Evolutionary conservation across 2,797 vertebrate species (phyloP).

Genomic region (Parauchenoglanis ngamensis): DNA sequence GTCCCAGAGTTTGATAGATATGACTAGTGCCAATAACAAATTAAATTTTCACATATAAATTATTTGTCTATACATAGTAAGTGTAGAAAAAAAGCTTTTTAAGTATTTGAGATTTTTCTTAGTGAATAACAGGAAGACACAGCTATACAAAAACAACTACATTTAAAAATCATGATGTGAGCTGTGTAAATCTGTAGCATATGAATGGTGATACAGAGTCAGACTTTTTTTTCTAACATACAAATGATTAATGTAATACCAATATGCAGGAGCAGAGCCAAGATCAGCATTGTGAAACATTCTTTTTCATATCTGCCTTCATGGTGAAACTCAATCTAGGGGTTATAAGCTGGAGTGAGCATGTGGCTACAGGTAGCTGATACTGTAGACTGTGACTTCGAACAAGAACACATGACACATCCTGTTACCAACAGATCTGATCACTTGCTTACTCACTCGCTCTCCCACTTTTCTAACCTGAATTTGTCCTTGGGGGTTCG

Average conservation of each 20-base stretch:
- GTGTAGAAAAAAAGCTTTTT: not conserved
- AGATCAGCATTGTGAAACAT: not conserved
- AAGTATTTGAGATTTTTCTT: not conserved
- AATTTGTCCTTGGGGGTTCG: conserved; percentile 19
- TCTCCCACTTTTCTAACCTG: conserved; percentile 10
- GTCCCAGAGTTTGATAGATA: not conserved
- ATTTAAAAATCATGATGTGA: not conserved
- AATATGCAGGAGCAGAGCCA: not conserved
- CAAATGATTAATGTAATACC: not conserved
- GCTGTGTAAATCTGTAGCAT: not conserved
- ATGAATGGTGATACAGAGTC: not conserved
- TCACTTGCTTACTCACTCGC: conserved; percentile 35
- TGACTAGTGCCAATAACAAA: not conserved
- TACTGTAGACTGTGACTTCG: conserved; percentile 40
- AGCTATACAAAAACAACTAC: not conserved
- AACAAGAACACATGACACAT: conserved; percentile 44
- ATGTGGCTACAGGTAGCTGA: conserved; percentile 69
- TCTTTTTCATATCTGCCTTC: not conserved
- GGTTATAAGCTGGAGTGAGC: conserved; percentile 53
- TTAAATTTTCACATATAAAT: not conserved
- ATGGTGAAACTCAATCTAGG: conserved; percentile 45
- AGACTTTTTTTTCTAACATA: not conserved
- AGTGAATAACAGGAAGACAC: not conserved
- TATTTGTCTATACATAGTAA: not conserved
- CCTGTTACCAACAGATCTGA: conserved; percentile 50